Conservation (phyloP, 2,888 invertebrate genomes). For the Piscicola geometra region DNA sequence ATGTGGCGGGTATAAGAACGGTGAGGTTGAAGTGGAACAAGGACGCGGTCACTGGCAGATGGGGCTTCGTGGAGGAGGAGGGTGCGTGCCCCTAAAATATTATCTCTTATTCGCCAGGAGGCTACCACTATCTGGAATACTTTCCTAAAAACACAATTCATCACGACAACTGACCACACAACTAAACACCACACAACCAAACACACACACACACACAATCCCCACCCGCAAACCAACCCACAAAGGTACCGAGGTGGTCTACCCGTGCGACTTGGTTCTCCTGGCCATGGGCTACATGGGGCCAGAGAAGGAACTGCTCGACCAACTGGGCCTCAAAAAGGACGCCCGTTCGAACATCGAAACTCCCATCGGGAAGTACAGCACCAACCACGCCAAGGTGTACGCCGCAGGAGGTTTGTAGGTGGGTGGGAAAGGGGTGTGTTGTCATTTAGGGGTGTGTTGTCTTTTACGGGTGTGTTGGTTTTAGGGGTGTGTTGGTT, state of each 20-base stretch:
- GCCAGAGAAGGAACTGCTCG: conserved; percentile 82
- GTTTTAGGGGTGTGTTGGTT: not conserved
- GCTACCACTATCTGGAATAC: too few relatives aligned
- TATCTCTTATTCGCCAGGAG: too few relatives aligned
- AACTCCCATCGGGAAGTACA: conserved; percentile 70
- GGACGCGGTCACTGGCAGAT: conserved; percentile 72
- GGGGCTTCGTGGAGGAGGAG: conserved; percentile 83
- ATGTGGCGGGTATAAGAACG: conserved; percentile 83
- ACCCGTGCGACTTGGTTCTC: conserved; percentile 81
- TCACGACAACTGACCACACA: too few relatives aligned
- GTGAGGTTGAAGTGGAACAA: conserved; percentile 89
- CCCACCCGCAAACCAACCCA: not conserved
- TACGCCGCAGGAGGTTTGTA: conserved; percentile 83
- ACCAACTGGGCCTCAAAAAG: conserved; percentile 71
- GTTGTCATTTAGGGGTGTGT: too few relatives aligned
- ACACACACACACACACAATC: too few relatives aligned
- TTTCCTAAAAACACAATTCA: too few relatives aligned
- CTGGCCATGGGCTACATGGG: conserved; percentile 98
- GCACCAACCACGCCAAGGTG: conserved; percentile 74
- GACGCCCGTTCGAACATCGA: conserved; percentile 89
- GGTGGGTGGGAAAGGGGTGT: too few relatives aligned
- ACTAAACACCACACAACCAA: too few relatives aligned
- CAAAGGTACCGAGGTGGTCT: conserved; percentile 60
- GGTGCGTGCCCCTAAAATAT: too few relatives aligned
- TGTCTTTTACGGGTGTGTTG: too few relatives aligned